A percentile compares a stretch with the other conserved stretches of the same genome.
Evolutionary conservation across 1,140 invertebrate genomes (phyloP).

Genomic region (Pollicipes pollicipes): DNA sequence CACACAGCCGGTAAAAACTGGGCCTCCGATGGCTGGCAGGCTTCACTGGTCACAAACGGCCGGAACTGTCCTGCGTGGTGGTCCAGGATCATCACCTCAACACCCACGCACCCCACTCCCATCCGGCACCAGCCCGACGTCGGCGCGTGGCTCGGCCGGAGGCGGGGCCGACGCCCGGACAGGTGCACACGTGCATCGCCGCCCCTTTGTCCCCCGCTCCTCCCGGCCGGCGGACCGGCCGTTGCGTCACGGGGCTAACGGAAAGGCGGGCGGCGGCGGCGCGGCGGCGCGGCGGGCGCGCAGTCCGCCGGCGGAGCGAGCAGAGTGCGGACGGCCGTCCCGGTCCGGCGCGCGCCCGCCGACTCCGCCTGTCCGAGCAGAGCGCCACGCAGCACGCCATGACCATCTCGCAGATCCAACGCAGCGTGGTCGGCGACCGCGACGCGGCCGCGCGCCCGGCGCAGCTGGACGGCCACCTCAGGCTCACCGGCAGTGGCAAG

Average conservation of each 20-base stretch:
- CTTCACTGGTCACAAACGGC: not conserved
- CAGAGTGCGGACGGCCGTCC: not conserved
- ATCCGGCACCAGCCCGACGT: not conserved
- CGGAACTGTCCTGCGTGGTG: no score
- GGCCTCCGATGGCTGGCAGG: no score
- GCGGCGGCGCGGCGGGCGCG: no score
- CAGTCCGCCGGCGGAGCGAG: not conserved
- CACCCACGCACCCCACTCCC: not conserved
- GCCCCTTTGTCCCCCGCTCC: conserved; percentile 60
- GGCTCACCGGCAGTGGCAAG: no score
- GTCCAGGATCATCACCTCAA: not conserved
- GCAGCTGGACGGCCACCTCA: not conserved
- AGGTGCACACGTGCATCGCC: conserved; percentile 36
- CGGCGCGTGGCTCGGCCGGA: not conserved
- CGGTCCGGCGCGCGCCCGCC: not conserved
- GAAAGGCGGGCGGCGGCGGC: not conserved
- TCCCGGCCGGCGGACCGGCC: conserved; percentile 43
- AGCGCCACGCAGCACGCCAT: not conserved
- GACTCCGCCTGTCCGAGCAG: not conserved
- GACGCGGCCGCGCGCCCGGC: no score
- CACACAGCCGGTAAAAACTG: not conserved
- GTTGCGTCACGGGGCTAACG: not conserved
- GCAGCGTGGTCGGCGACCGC: not conserved
- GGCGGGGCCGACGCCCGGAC: conserved; percentile 21
- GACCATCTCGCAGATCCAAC: not conserved